Evolutionary conservation across 1,140 invertebrate species (phyloP), one percentile per base, ranked within the genome.

Genomic region (Drosophila kanapiae): DNA sequence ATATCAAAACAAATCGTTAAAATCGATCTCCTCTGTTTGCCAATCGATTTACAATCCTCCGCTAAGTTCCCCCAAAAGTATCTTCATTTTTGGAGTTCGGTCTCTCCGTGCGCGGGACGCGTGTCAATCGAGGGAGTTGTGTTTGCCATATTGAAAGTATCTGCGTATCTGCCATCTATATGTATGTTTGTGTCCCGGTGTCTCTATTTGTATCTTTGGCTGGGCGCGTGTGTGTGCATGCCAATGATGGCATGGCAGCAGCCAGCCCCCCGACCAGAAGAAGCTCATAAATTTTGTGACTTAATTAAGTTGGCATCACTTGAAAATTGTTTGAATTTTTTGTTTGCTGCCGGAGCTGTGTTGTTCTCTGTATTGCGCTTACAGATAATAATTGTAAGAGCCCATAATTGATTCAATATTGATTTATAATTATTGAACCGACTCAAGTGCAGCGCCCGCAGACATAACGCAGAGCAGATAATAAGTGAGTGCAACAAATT

Each of bases 1-100:
- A 92, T 92, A 92, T 92, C 91, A 92, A 91, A 92, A 92, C 91
- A 92, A 92, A 92, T 92, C 91, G 91, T 92, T 90, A 85, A 91
- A 92, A 91, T 92, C 91, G 91, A 92, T 91, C 86, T 79, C 80
- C 72, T 61, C 78, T 75, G 81, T 51, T 77, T 75, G 79, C 48
- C 75, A 65, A 85, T 61, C 70, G 74, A 60, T 75, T 78, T 65
- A 71, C 67, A 87, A 69, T 77, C 84, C 63, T 56, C 74, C 76
- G 62, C 58, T 61, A 70, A 53, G 45, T 38, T 35, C 42, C 72
- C 47, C 54, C 45, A 23, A 33, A 10, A 65, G 69, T 69, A 49
- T 79, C 76, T 88, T 80, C 84, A 88, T 87, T 82, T 82, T 42
- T 47, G 75, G 69, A 70, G 74, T 78, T 54, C 33, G 37, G 42